Conservation (phyloP, 2,797 vertebrate genomes). For the Acanthornis magna region DNA sequence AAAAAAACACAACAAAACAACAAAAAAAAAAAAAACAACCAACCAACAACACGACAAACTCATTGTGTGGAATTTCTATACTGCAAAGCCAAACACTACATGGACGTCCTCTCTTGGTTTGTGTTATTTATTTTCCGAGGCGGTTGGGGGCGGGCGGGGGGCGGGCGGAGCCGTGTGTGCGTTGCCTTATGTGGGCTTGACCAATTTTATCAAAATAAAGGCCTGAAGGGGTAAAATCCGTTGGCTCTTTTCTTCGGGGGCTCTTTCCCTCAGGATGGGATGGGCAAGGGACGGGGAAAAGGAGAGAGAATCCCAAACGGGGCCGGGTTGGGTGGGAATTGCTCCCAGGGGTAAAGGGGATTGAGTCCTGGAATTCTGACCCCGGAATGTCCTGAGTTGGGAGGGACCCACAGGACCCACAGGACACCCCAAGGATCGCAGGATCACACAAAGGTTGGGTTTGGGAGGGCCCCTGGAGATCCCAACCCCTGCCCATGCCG, state of each 20-base stretch:
- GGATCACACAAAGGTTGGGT: rapidly evolving
- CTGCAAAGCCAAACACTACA: conserved; percentile 70
- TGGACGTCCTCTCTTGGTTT: conserved; percentile 50
- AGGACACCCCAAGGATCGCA: no score
- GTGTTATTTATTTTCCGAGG: conserved; percentile 61
- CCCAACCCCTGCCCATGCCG: not conserved
- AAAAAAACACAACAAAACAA: not conserved
- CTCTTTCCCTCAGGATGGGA: not conserved
- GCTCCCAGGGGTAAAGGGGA: no score
- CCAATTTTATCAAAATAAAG: conserved; percentile 66
- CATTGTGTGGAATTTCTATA: conserved; percentile 68
- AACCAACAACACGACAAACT: not conserved
- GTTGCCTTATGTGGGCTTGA: conserved; percentile 68
- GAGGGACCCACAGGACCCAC: not conserved
- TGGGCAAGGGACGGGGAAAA: not conserved
- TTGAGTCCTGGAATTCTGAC: not conserved
- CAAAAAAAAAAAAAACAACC: not conserved
- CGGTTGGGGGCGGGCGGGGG: not conserved
- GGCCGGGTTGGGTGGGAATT: rapidly evolving
- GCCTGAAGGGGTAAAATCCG: conserved; percentile 25
- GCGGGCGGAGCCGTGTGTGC: conserved; percentile 44
- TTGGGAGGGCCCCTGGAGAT: not conserved
- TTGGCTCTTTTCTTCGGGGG: not conserved
- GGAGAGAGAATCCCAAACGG: rapidly evolving
- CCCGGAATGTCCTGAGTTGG: not conserved